Conservation (phyloP, 2,888 invertebrate genomes). For the Pemphredon lugubris region DNA sequence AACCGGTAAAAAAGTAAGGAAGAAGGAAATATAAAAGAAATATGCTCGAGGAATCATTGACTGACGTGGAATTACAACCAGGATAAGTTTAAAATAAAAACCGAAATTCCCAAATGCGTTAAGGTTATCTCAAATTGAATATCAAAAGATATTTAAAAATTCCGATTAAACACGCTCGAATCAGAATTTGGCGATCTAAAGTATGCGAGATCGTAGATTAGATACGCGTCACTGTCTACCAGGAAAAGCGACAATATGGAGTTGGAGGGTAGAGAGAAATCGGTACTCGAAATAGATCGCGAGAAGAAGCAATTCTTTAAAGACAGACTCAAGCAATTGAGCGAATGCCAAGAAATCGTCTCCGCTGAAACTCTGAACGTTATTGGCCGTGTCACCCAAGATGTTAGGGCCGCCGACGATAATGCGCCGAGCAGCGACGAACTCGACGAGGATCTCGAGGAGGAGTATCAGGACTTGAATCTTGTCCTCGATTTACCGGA, state of each 20-base stretch:
- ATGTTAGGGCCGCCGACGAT: constrained; percentile 59
- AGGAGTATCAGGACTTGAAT: constrained; percentile 70
- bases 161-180: too few species aligned
- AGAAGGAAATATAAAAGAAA: background rate
- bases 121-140: too few species aligned
- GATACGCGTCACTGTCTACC: too few species aligned
- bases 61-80: too few species aligned
- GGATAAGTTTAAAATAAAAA: too few species aligned
- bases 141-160: too few species aligned
- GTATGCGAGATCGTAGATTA: too few species aligned
- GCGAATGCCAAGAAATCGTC: constrained; percentile 65
- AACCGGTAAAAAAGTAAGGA: background rate
- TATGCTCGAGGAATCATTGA: too few species aligned
- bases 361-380: constrained; percentile 62
- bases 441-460: constrained; percentile 69
- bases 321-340: constrained; percentile 60
- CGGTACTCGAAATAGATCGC: constrained; percentile 25
- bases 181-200: too few species aligned
- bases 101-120: too few species aligned
- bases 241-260: too few species aligned
- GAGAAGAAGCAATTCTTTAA: constrained; percentile 20
- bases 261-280: constrained; percentile 3
- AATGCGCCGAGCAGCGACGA: constrained; percentile 69
- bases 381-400: constrained; percentile 57
- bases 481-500: constrained; percentile 68